Conservation (phyloP, 2,797 vertebrate genomes). For the Siniperca obscura region DNA sequence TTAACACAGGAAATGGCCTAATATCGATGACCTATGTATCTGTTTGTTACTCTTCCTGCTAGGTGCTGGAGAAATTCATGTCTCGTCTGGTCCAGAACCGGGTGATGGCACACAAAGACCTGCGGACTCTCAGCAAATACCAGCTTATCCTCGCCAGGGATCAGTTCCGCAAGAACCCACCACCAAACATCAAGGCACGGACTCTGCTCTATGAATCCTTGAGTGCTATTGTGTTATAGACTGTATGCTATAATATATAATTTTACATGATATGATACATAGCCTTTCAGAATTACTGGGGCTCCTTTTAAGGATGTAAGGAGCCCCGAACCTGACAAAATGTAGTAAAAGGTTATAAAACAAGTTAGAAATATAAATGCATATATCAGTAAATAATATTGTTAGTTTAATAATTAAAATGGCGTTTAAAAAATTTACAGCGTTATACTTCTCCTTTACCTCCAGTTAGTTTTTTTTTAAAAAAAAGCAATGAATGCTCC, state of each 20-base stretch:
- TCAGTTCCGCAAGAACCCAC: slow-evolving; percentile 94
- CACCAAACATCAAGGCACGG: slow-evolving; percentile 80
- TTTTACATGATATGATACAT: neutral
- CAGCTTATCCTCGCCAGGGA: slow-evolving; percentile 95
- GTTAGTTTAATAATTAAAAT: neutral
- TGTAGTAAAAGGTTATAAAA: neutral
- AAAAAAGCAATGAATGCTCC: too few relatives aligned
- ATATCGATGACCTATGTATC: slow-evolving; percentile 32
- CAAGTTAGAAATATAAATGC: neutral
- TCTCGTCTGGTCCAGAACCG: slow-evolving; percentile 88
- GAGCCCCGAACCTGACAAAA: neutral
- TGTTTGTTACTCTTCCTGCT: slow-evolving; percentile 34
- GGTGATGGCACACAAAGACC: slow-evolving; percentile 86
- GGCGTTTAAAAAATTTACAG: neutral
- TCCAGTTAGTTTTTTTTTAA: too few relatives aligned
- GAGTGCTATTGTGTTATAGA: neutral
- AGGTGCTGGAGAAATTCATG: slow-evolving; percentile 93
- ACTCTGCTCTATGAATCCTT: neutral
- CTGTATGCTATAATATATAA: neutral
- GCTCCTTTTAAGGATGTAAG: neutral
- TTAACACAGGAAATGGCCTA: slow-evolving; percentile 35
- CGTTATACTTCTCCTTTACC: neutral
- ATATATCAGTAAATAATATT: neutral
- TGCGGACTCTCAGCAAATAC: slow-evolving; percentile 91
- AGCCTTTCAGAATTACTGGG: neutral